phyloP scores from a whole-genome alignment of 35 echinoderm and acorn worm species.

The Antedon bifida region DNA sequence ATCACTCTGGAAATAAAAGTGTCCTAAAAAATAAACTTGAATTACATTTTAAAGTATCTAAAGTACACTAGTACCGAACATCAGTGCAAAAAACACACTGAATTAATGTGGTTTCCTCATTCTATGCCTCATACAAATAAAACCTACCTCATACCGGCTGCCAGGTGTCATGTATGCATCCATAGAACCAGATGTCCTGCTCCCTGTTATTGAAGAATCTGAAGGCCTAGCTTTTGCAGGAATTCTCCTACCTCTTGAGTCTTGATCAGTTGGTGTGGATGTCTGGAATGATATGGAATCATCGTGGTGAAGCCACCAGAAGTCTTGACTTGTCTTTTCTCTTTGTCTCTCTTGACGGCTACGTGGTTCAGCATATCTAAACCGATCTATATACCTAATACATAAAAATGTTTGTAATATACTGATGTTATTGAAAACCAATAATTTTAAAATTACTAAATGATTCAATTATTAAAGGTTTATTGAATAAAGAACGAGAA shows the following conservation, averaged over 20 bases:
- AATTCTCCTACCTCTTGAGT: background rate
- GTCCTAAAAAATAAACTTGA: background rate
- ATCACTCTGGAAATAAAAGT: background rate
- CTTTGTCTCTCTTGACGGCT: constrained; percentile 37
- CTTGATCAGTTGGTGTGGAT: constrained; percentile 14
- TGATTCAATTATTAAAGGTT: too few species aligned
- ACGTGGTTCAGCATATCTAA: constrained; percentile 50
- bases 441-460: too few species aligned
- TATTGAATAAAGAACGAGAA: too few species aligned
- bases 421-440: too few species aligned
- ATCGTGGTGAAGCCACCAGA: constrained; percentile 72
- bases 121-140: background rate
- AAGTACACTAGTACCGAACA: too few species aligned
- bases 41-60: background rate
- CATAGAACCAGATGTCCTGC: background rate
- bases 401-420: background rate
- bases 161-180: background rate
- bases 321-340: constrained; percentile 8
- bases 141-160: background rate
- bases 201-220: background rate
- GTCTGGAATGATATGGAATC: constrained; percentile 14
- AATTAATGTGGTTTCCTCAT: background rate
- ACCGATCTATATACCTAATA: constrained; percentile 76
- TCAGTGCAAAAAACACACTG: too few species aligned
- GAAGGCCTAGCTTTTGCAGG: background rate